Base-by-base conservation (phyloP, 2,797 vertebrate genomes). In the Antrozous pallidus region DNA sequence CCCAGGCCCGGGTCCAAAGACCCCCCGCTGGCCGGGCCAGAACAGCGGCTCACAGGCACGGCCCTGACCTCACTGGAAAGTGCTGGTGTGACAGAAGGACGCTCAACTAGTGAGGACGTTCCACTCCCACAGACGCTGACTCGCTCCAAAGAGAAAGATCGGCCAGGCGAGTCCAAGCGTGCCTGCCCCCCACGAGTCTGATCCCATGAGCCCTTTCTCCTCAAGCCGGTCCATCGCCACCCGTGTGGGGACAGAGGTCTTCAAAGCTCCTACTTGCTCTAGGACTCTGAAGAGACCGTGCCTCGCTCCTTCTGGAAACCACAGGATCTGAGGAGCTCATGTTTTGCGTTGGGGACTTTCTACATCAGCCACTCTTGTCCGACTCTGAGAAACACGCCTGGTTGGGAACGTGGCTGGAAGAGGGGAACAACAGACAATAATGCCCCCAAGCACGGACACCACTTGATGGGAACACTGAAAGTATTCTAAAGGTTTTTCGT, bases 401-500 rank as follows among this genome's bases (percentile, higher is more conserved):
- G 40, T 65, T 45, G 61, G 79, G 24, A 61, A 33, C 79, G 83
- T 77, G 97, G 94, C 97, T 95, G 95, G 94, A 97, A 96, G 87
- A 94, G 26, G 65, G 92, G 95, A 94, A 95, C 31, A 84, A 88
- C 77, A 22, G 8, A 31, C 1, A 84, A 74, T 70, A 96, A 97
- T 56, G 54, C 77, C 73, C 81, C 51, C 91, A 38, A 95, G 61
- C 18, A 31, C 91, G 82, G 88, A 90, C 85, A 88, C 93, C 56
- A 79, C 70, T 93, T 96, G 84, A 75, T 6, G 75, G 90, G 93
- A 83, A 92, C 79, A 97, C 51, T 88, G 96, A 54, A 97, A 94
- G 79, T 84, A 97, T 96, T 95, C 95, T 40, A 51, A 73, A 58
- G 24, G 87, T 70, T 90, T 97, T 97, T 90, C 93, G 93, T 90